Evolutionary conservation across 2,797 vertebrate genomes (phyloP), one percentile per base, ranked within the genome.

Genomic region (Tapirus indicus): DNA sequence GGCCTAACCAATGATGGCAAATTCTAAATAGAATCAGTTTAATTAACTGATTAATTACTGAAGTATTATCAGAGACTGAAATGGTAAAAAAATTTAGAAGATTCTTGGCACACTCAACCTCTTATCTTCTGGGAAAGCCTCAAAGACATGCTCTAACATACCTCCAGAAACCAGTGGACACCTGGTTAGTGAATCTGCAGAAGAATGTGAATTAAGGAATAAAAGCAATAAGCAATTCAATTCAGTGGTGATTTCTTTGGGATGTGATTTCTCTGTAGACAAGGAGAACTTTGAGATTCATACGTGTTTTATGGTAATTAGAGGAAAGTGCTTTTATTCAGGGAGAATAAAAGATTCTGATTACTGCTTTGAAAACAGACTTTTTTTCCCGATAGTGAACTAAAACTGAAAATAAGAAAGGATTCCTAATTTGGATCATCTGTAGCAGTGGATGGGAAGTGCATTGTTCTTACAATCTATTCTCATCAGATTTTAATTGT

Each of bases 311-410:
- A 96, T 72, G 80, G 66, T 95, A 96, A 98, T 97, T 96, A 98
- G 69, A 91, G 75, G 23, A 90, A 96, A 97, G 54, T 88, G 35
- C 16, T 96, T 96, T 96, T 71, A 96, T 96, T 97, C 95, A 89
- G 29, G 54, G 52, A 92, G 94, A 95, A 97, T 97, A 97, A 98
- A 97, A 96, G 94, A 96, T 97, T 94, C 97, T 98, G 97, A 97
- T 98, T 97, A 96, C 89, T 84, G 52, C 96, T 94, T 97, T 93
- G 91, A 95, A 97, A 97, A 91, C 89, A 96, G 82, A 82, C 68
- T 91, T 74, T 78, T 94, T 94, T 85, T 86, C 38, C 38, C 56
- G 6, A 69, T 84, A 87, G 72, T 71, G 89, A 97, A 83, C 41
- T 72, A 89, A 96, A 97, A 94, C n/a, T 93, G 69, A 96, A 97